Conservation (phyloP, 2,888 invertebrate species). For the Fragum fragum region DNA sequence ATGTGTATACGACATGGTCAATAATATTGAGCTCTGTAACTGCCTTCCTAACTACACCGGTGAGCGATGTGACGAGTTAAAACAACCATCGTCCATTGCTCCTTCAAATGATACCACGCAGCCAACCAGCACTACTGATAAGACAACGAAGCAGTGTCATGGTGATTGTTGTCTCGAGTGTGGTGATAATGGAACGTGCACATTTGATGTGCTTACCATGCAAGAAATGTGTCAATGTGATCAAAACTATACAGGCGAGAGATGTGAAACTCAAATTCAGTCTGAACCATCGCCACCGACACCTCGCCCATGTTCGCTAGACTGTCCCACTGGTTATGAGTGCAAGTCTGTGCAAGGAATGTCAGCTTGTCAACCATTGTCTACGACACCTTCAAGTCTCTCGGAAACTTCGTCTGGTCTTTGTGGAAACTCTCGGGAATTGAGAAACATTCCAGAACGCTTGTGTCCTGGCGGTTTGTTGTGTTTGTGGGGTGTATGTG, state of each 20-base stretch:
- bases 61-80: constrained; percentile 1
- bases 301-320: constrained; percentile 16
- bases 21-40: constrained; percentile 5
- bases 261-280: background rate
- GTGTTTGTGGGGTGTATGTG: constrained; percentile 40
- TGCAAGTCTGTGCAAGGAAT: background rate
- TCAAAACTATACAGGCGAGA: constrained; percentile 23
- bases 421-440: constrained; percentile 17
- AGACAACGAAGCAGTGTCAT: background rate
- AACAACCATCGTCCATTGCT: too few relatives aligned
- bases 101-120: too few relatives aligned
- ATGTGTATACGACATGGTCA: constrained; percentile 9
- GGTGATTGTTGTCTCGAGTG: constrained; percentile 56
- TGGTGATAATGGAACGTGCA: constrained; percentile 48
- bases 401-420: background rate
- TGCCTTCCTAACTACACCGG: constrained; percentile 14
- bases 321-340: background rate
- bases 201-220: constrained; percentile 1
- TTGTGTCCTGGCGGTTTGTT: constrained; percentile 22
- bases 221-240: constrained; percentile 46
- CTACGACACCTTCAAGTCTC: background rate
- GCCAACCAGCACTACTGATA: too few relatives aligned
- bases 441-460: constrained; percentile 11
- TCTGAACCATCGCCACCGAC: background rate
- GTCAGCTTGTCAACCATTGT: background rate